These are phyloP conservation scores for Lasioglossum baleicum DNA, from an alignment of 1,140 invertebrate species.

Conservation along the genomic window DNA sequence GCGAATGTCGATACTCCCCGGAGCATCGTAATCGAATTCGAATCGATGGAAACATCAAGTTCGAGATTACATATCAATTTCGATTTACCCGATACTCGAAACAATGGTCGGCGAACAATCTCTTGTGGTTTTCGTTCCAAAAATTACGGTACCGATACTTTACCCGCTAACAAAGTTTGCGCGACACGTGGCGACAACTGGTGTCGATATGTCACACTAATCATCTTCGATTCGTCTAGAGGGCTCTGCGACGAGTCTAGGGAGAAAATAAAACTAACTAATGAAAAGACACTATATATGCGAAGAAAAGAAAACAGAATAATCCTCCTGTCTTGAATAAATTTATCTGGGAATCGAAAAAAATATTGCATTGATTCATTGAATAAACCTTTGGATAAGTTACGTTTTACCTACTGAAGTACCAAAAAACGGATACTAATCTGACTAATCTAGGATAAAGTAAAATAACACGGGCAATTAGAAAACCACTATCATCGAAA, in stretches of 20 bases:
- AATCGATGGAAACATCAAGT: neutral
- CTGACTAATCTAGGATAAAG: too few relatives aligned
- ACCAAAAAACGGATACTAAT: too few relatives aligned
- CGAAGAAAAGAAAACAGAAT: neutral
- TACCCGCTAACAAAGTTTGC: constrained; percentile 6
- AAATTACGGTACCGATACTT: neutral
- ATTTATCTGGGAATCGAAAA: too few relatives aligned
- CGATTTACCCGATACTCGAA: neutral
- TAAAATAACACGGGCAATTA: too few relatives aligned
- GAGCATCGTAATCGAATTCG: neutral
- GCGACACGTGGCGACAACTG: constrained; percentile 24
- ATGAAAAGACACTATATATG: neutral
- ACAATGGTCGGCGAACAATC: neutral
- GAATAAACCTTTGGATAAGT: too few relatives aligned
- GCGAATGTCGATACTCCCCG: neutral
- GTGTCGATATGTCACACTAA: neutral
- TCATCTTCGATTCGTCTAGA: neutral
- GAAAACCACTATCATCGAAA: too few relatives aligned
- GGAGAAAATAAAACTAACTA: constrained; percentile 40
- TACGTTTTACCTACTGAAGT: too few relatives aligned
- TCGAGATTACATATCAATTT: too few relatives aligned
- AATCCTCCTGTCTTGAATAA: too few relatives aligned
- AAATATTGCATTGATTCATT: too few relatives aligned
- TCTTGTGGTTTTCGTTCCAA: neutral
- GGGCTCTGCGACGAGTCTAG: constrained; percentile 1